A percentile compares a stretch with the other conserved stretches of the same genome.
Conservation (phyloP, 2,113 vertebrate genomes). For the Leiothrix lutea region DNA sequence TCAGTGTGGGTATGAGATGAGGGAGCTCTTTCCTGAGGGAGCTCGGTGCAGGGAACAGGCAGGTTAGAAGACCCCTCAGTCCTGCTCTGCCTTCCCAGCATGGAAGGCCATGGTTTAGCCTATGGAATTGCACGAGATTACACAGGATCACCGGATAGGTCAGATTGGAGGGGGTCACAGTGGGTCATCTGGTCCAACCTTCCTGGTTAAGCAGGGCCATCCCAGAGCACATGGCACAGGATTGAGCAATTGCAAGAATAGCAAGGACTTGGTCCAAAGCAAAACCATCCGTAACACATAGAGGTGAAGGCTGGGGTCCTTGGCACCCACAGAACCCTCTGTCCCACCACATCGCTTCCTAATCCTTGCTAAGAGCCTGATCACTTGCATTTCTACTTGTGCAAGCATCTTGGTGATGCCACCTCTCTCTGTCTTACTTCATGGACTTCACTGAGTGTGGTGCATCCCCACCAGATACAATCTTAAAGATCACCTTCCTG, state of each 20-base stretch:
- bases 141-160: neutral
- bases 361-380: neutral
- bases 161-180: neutral
- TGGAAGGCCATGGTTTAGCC: neutral
- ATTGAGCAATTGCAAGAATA: neutral
- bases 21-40: neutral
- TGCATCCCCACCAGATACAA: neutral
- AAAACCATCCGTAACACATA: neutral
- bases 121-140: neutral
- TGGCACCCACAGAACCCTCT: neutral
- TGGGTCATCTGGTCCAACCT: neutral
- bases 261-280: neutral
- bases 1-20: neutral
- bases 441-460: neutral
- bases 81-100: neutral
- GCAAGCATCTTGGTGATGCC: neutral
- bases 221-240: neutral
- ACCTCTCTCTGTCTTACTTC: neutral
- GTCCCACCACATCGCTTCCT: neutral
- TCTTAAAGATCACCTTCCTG: neutral
- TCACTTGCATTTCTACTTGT: neutral
- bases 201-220: neutral
- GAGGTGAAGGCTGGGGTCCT: neutral
- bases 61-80: accelerated
- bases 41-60: accelerated